These are phyloP conservation scores for Antheraea mylitta DNA, from an alignment of 1,140 invertebrate species.

Conservation along the genomic window DNA sequence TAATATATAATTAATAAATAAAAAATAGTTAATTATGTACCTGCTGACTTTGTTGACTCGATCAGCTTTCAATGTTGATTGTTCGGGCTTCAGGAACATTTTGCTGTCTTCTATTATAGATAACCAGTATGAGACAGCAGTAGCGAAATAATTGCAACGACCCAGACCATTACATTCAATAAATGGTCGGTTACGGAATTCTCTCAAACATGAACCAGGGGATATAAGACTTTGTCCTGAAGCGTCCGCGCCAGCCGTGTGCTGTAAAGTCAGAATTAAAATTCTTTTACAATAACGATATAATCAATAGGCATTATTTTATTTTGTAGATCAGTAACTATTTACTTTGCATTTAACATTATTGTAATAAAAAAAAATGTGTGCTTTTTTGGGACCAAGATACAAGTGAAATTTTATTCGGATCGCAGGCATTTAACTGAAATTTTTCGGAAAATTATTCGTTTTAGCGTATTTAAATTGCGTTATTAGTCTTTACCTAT, in stretches of 20 bases:
- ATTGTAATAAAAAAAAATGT: neutral
- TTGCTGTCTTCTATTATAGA: slow-evolving; percentile 90
- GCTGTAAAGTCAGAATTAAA: slow-evolving; percentile 80
- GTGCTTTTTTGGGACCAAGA: no score
- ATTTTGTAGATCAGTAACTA: no score
- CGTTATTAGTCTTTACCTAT: no score
- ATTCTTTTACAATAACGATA: neutral
- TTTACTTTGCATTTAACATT: no score
- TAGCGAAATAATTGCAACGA: slow-evolving; percentile 93
- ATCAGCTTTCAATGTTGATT: slow-evolving; percentile 91
- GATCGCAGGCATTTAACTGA: no score
- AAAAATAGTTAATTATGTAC: slow-evolving; percentile 51
- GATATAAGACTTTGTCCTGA: slow-evolving; percentile 94
- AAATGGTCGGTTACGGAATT: slow-evolving; percentile 93
- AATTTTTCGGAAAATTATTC: no score
- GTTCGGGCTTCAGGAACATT: slow-evolving; percentile 90
- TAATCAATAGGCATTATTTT: no score
- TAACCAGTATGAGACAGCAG: slow-evolving; percentile 93
- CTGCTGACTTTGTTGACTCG: slow-evolving; percentile 90
- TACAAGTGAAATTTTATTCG: no score
- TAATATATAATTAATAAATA: no score
- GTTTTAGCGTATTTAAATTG: no score
- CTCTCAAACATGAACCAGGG: slow-evolving; percentile 95
- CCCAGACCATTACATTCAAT: slow-evolving; percentile 95
- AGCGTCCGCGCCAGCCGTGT: slow-evolving; percentile 93